Percentiles rank a stretch among this genome's conserved stretches.
phyloP scores from a whole-genome alignment of 2,113 vertebrate genomes.

The Cyanocitta stelleri region DNA sequence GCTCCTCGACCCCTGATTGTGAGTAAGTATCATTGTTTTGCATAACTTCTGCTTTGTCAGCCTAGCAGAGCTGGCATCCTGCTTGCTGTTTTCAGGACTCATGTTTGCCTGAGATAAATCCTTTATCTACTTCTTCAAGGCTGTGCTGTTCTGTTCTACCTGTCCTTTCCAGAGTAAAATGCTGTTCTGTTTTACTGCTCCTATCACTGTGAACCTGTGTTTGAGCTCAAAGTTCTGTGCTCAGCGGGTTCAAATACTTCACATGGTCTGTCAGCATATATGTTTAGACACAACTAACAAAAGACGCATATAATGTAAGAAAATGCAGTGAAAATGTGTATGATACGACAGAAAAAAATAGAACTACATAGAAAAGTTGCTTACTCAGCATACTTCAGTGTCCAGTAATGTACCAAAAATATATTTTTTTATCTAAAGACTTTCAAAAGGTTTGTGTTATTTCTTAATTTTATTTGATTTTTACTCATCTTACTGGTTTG shows the following conservation, averaged over 20 bases:
- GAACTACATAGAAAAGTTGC: background rate
- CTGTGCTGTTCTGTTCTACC: background rate
- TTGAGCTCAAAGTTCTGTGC: background rate
- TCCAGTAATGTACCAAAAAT: background rate
- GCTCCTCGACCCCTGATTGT: background rate
- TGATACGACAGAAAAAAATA: background rate
- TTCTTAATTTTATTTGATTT: background rate
- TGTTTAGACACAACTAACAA: background rate
- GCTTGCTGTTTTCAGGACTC: background rate
- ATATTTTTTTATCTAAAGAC: background rate
- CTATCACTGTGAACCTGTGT: background rate
- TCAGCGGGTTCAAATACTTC: background rate
- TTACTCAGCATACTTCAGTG: background rate
- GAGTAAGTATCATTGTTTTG: background rate
- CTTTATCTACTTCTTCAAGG: background rate
- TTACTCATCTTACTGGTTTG: background rate
- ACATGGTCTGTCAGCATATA: background rate
- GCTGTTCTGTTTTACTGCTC: background rate
- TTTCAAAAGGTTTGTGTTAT: background rate
- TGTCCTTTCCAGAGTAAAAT: background rate
- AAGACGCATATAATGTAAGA: background rate
- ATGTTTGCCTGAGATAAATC: background rate
- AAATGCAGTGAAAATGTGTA: background rate
- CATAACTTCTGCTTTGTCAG: background rate
- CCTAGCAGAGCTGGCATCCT: background rate